Evolutionary conservation across 2,113 vertebrate genomes (phyloP), one percentile per base, ranked within the genome.

Genomic region (Thomomys bottae): DNA sequence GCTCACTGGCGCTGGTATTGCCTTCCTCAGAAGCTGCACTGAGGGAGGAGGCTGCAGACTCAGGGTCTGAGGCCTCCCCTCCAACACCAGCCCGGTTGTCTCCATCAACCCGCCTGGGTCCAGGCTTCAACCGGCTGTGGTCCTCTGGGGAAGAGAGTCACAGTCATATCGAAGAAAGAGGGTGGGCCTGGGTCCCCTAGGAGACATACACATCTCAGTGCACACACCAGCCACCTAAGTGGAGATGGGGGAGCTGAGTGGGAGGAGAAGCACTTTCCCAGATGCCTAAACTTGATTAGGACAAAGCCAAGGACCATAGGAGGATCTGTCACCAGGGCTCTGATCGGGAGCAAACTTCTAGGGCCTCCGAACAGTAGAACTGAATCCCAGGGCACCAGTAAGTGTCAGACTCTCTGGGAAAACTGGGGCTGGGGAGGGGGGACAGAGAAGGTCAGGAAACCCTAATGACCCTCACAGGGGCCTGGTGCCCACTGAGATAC

Each of bases 61-160:
- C 97, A 0, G 92, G 94, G 15, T 97, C 97, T 0, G 96, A 97
- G 87, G 95, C 91, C 28, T 97, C 97, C 0, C 89, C 95, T 18
- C 95, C 95, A 30, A 87, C 90, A 10, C 94, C 96, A 24, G 49
- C 89, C 20, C 96, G 77, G 82, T 84, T 34, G 0, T 96, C 96
- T 3, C 96, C 98, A 92, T 97, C 97, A 0, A 36, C 49, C 81
- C 96, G 71, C 59, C 97, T 86, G 0, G 80, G 63, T 49, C 88
- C 92, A 24, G 94, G 81, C 82, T 97, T 97, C 77, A 64, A 78
- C 57, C 97, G 81, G 83, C 95, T 92, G 89, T 97, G 96, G 72
- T 97, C 97, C 38, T 97, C 97, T 97, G 45, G 21, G 21, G 18
- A 54, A 72, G 68, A 89, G 21, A 34, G 10, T 81, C 34, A 54